phyloP scores from a whole-genome alignment of 2,888 invertebrate genomes.

The Plemyria rubiginata region DNA sequence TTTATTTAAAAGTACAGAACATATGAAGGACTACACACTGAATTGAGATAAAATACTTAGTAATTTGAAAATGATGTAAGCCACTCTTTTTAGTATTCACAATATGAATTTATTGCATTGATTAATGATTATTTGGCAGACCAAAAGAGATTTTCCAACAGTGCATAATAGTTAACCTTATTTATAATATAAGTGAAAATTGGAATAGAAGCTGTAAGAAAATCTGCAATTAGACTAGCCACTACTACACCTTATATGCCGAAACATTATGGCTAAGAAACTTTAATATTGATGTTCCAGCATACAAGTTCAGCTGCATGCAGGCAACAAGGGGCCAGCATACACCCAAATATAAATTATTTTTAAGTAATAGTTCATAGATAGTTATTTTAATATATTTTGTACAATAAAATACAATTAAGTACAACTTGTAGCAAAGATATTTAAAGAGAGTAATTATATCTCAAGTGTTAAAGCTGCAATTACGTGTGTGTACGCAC shows the following conservation, averaged over 20 bases:
- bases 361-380: conserved; percentile 83
- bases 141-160: conserved; percentile 86
- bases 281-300: conserved; percentile 81
- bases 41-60: conserved; percentile 84
- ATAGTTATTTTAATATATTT: conserved; percentile 87
- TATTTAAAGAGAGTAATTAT: conserved; percentile 85
- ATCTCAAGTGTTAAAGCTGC: conserved; percentile 84
- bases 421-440: conserved; percentile 89
- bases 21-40: conserved; percentile 85
- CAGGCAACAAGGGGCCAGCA: conserved; percentile 81
- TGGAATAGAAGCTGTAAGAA: conserved; percentile 85
- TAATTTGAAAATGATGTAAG: conserved; percentile 83
- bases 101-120: conserved; percentile 83
- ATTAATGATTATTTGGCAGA: conserved; percentile 82
- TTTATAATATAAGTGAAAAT: conserved; percentile 80
- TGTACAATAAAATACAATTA: conserved; percentile 89
- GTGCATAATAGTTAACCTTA: conserved; percentile 82
- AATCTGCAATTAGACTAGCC: conserved; percentile 85
- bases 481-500: conserved; percentile 84
- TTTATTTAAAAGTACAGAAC: conserved; percentile 85
- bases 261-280: conserved; percentile 83
- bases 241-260: conserved; percentile 83
- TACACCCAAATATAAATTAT: conserved; percentile 82
- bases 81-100: conserved; percentile 83
- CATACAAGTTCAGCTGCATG: conserved; percentile 83